Evolutionary conservation across 2,797 vertebrate genomes (phyloP), one percentile per base, ranked within the genome.

Genomic region (Paramormyrops hopkinsi): DNA sequence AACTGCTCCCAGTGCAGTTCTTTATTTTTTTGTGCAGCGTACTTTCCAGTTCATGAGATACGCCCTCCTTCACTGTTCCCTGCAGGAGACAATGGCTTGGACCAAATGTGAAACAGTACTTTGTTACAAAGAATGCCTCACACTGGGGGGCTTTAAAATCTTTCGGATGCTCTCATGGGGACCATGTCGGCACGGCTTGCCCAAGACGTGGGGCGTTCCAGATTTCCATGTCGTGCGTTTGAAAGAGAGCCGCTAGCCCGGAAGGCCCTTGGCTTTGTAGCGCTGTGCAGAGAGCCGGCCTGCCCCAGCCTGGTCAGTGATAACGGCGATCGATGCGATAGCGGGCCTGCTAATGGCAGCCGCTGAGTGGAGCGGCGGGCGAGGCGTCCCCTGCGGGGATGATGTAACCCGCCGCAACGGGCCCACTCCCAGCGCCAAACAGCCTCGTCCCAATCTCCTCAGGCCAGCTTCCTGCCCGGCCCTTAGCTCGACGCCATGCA

Each of bases 401-500:
- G 95, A 96, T 95, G 95, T 96, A 94, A 96, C 91, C 92, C 91
- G 92, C 93, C 37, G 92, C 50, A 54, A 53, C 93, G 93, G 93
- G 93, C 3, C 92, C 90, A 92, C 91, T 90, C 91, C 91, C 91
- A 94, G 93, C 92, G 62, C 92, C 93, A 93, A 97, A 97, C 96
- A 95, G 94, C 92, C 89, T 91, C 92, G 92, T 92, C 95, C 95
- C 96, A 96, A 96, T 97, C 96, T 97, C 92, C 90, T 93, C 69
- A 1, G 88, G 90, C 94, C 79, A 92, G 95, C 95, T 98, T 98
- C 97, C 97, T 97, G 95, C 96, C 59, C 3, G 90, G 88, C 85
- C 91, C 90, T 85, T 91, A 91, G 94, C 93, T 93, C 59, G 92
- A 92, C 91, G 95, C 95, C 94, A 95, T 93, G 94, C 95, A 95